phyloP scores from a whole-genome alignment of 2,797 vertebrate genomes.

The Australoheros facetus region DNA sequence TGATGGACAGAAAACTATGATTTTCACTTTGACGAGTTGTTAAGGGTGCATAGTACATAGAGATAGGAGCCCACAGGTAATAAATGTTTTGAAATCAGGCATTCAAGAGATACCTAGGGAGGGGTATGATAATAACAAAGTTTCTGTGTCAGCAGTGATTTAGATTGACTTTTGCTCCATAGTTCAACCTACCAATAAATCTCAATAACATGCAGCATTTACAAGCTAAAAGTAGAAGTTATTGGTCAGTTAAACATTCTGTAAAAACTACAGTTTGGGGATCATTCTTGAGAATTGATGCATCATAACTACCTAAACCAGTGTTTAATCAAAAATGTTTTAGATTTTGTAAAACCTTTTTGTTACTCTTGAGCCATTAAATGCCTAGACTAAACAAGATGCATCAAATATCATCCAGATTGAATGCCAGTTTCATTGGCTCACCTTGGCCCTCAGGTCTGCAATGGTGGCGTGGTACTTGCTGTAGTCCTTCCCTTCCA shows the following conservation, averaged over 20 bases:
- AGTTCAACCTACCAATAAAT: no score
- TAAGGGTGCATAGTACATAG: background rate
- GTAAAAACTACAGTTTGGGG: background rate
- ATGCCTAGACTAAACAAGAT: background rate
- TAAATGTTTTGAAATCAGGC: slow-evolving; percentile 41
- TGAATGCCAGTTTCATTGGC: slow-evolving; percentile 6
- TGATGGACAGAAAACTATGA: background rate
- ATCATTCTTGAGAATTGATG: background rate
- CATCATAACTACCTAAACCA: background rate
- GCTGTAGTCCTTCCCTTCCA: slow-evolving; percentile 79
- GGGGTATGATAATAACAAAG: background rate
- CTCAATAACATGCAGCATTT: background rate
- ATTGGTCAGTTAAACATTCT: background rate
- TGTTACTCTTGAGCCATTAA: background rate
- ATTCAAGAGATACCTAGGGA: background rate
- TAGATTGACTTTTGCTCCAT: background rate
- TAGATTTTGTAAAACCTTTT: background rate
- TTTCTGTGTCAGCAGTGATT: background rate
- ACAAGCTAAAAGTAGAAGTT: background rate
- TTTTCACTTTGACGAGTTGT: background rate
- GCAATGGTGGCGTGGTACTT: slow-evolving; percentile 79
- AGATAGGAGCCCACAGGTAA: slow-evolving; percentile 17
- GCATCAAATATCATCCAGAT: background rate
- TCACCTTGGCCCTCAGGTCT: slow-evolving; percentile 87
- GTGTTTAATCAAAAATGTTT: background rate